These are phyloP conservation scores for Labrus mixtus DNA, from an alignment of 2,113 vertebrate genomes.

Conservation along the genomic window DNA sequence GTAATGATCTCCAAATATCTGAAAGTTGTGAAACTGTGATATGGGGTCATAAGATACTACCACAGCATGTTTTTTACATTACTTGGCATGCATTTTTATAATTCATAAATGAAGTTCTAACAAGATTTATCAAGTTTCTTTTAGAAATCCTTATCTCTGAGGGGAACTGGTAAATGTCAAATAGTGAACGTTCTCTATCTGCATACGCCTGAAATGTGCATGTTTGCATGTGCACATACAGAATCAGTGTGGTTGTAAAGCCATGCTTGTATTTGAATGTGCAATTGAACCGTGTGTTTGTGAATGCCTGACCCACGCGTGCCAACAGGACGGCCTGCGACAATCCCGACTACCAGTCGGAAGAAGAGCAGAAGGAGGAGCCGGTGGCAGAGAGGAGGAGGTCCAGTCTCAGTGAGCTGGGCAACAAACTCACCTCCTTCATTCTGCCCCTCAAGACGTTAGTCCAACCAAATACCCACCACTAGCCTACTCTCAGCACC, in stretches of 20 bases:
- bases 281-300: slow-evolving; percentile 56
- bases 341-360: slow-evolving; percentile 66
- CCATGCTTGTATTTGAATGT: slow-evolving; percentile 45
- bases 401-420: slow-evolving; percentile 88
- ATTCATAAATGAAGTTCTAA: background rate
- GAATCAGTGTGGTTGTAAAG: background rate
- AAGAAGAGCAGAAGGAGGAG: slow-evolving; percentile 76
- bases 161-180: slow-evolving; percentile 18
- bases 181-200: background rate
- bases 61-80: background rate
- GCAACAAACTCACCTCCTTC: slow-evolving; percentile 80
- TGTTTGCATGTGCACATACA: slow-evolving; percentile 28
- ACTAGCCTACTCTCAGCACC: slow-evolving; percentile 27
- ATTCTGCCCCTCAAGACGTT: slow-evolving; percentile 82
- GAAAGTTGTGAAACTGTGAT: slow-evolving; percentile 15
- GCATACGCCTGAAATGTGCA: slow-evolving; percentile 40
- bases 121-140: background rate
- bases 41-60: slow-evolving; percentile 13
- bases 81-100: slow-evolving; percentile 4
- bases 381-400: slow-evolving; percentile 79
- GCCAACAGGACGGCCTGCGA: slow-evolving; percentile 80
- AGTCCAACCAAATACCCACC: slow-evolving; percentile 65
- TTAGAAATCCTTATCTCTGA: background rate
- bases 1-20: slow-evolving; percentile 32
- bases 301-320: slow-evolving; percentile 60